Conservation (phyloP, 2,797 vertebrate genomes). For the Tauraco hartlaubi region DNA sequence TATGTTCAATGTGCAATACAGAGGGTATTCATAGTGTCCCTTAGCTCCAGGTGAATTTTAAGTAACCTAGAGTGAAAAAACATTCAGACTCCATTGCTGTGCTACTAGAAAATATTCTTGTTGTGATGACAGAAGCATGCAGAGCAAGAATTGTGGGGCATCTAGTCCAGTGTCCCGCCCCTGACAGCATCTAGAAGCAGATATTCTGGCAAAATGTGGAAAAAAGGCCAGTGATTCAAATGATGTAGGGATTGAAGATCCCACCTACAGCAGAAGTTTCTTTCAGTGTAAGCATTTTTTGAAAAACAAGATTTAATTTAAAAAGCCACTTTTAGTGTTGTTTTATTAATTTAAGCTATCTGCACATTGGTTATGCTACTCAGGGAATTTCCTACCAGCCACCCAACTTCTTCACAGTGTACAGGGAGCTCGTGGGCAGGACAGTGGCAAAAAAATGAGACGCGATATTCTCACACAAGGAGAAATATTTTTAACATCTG, state of each 20-base stretch:
- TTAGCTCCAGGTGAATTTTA: background rate
- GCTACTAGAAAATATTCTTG: background rate
- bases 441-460: background rate
- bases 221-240: background rate
- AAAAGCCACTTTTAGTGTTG: background rate
- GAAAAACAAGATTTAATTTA: background rate
- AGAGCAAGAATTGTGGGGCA: background rate
- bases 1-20: background rate
- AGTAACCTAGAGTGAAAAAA: background rate
- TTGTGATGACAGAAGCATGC: background rate
- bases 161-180: background rate
- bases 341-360: background rate
- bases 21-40: background rate
- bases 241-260: background rate
- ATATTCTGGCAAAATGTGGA: background rate
- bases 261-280: background rate
- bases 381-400: background rate
- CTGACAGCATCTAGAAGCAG: background rate
- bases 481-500: conserved; percentile 8
- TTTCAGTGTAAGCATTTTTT: background rate
- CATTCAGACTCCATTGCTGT: background rate
- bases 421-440: background rate
- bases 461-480: background rate
- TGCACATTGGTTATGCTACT: background rate
- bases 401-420: background rate